A percentile compares a stretch with the other conserved stretches of the same genome.
Evolutionary conservation across 2,797 vertebrate species (phyloP).

Genomic region (Emydoidea blandingii): DNA sequence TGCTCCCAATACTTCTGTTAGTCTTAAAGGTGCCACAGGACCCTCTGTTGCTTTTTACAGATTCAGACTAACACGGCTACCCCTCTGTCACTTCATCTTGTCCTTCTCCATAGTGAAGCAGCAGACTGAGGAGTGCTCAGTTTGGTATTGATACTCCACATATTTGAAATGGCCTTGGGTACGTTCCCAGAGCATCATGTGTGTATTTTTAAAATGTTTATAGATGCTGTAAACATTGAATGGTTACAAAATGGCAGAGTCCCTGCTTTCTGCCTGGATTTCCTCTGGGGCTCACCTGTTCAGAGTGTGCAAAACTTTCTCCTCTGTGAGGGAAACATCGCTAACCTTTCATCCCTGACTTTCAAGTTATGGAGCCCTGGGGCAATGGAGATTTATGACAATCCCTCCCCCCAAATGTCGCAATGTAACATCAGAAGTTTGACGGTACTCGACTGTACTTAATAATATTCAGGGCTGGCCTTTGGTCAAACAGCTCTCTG

Average conservation of each 20-base stretch:
- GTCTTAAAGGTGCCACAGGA: too few relatives aligned
- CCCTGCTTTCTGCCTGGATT: neutral
- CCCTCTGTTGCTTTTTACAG: too few relatives aligned
- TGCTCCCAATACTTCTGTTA: too few relatives aligned
- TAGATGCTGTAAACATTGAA: neutral
- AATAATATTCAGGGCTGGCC: neutral
- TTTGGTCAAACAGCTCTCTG: neutral
- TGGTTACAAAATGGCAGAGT: neutral
- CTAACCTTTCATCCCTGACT: neutral
- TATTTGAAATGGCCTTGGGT: neutral
- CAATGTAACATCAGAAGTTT: neutral
- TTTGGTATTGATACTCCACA: fast-evolving
- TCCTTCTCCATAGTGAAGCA: neutral
- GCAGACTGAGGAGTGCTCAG: neutral
- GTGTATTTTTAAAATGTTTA: constrained; percentile 21
- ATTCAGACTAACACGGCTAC: too few relatives aligned
- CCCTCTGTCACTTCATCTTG: neutral
- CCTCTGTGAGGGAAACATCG: fast-evolving
- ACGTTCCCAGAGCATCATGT: fast-evolving
- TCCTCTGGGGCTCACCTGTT: fast-evolving
- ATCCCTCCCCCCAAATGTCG: neutral
- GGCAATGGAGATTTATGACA: neutral
- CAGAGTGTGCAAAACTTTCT: neutral
- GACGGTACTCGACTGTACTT: neutral
- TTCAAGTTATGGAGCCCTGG: neutral